Conservation (phyloP, 2,797 vertebrate genomes). For the Clamator glandarius region DNA sequence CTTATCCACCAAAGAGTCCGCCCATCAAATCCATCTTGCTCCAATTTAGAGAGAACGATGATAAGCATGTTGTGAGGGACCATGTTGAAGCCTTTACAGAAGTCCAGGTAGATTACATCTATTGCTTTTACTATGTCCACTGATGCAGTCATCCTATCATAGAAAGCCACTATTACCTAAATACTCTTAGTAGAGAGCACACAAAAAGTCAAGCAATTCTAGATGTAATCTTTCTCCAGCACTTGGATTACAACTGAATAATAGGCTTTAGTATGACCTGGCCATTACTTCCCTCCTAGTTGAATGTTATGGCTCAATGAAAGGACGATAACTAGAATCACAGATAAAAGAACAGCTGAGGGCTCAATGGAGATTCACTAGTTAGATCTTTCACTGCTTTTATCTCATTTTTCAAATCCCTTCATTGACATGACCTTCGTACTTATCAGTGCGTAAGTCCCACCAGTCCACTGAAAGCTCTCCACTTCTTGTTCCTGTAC, state of each 20-base stretch:
- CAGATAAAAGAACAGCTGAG: background rate
- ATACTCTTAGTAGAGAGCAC: background rate
- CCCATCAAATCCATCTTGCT: too few species aligned
- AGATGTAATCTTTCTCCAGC: background rate
- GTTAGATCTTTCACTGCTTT: background rate
- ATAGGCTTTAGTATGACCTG: background rate
- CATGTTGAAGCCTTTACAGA: too few species aligned
- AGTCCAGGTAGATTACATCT: too few species aligned
- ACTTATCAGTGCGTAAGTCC: background rate
- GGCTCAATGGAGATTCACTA: background rate
- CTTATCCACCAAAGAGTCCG: too few species aligned
- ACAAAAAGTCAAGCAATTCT: background rate
- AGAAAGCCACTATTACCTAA: background rate
- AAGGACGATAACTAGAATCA: background rate
- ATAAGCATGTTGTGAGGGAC: too few species aligned
- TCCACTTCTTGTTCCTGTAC: background rate
- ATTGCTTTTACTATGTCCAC: too few species aligned
- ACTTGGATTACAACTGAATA: background rate
- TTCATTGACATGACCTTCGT: background rate
- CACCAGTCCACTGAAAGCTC: background rate
- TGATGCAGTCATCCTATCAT: too few species aligned
- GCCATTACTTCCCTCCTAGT: background rate
- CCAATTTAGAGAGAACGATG: too few species aligned
- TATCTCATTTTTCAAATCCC: background rate
- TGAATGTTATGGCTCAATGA: background rate